Evolutionary conservation across 1,140 invertebrate species (phyloP), one percentile per base, ranked within the genome.

Genomic region (Pseudomyrmex dendroicus): DNA sequence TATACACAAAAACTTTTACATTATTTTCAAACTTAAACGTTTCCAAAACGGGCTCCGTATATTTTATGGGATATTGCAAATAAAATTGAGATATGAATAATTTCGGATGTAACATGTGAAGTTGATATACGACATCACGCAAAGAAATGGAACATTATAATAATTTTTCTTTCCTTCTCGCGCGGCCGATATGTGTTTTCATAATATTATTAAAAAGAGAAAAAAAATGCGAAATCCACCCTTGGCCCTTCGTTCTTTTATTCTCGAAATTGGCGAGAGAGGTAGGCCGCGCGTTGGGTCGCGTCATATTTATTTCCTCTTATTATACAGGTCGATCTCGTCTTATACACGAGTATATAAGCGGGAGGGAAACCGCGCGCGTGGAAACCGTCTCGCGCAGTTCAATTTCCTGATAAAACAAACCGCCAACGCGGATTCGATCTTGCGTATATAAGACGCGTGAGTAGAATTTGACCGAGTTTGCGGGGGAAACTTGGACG

Each of bases 361-460:
- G 46, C 54, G 68, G n/a, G 70, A 74, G n/a, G 68, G 80, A 35
- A 35, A 35, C 35, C 35, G 35, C 35, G 35, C 35, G 57, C 17
- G 50, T 12, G 59, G 22, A 9, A 44, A 70, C 35, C 76, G 25
- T 50, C 66, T 80, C 10, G 76, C 44, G 46, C 22, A 70, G 66
- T 50, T 25, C 76, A 80, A 80, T 80, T 80, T 80, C 66, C 54
- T 59, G 76, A 80, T 80, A 80, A 66, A 48, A 80, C 56, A 80
- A 72, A 80, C 76, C 76, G 66, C 66, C 72, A 80, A 68, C 76
- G 35, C 35, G 76, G 54, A 50, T 72, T 68, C 66, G 76, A 80
- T 80, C 76, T 61, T 35, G 50, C 44, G 64, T 9, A 20, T 17
- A 35, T 52, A 66, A 76, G 73, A 52, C 44, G 22, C 66, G 76